Evolutionary conservation across 2,113 vertebrate species (phyloP), one percentile per base, ranked within the genome.

Genomic region (Anthoscopus minutus): DNA sequence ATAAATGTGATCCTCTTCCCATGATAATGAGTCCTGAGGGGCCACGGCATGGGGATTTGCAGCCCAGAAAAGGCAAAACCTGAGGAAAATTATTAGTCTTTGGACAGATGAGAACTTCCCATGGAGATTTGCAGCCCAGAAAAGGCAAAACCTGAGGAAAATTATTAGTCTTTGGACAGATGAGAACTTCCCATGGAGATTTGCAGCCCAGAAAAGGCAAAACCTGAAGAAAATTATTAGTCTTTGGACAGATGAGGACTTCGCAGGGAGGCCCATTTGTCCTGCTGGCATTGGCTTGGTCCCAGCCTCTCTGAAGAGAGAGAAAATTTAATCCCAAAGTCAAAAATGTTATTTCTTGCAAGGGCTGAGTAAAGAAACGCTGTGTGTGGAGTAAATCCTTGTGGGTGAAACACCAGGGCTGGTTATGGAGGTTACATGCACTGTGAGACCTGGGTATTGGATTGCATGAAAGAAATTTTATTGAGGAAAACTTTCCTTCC

Each of bases 41-140:
- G 47, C 35, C 50, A 9, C 0, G 0, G 9, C 3, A 10, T 20
- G 23, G n/a, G 45, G 19, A 50, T 66, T n/a, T 67, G 6, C 24
- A 65, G 40, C 12, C 25, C 57, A 48, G 45, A 19, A 76, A 58
- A 72, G 21, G 57, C 15, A 73, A 66, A 79, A 62, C 24, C 19
- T 37, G 53, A 40, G 42, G 40, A 53, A 33, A n/a, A 69, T 7
- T 0, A n/a, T 44, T 30, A 24, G 3, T 21, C 12, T 69, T 56
- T 62, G n/a, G 5, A 31, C 67, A 85, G 61, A 14, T n/a, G 19
- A 2, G 23, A 47, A 9, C 40, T 62, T 81, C 18, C 18, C 57
- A 10, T 20, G 23, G n/a, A 42, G 19, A 50, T 66, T n/a, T 67
- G 6, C 24, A 65, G 40, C 12, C 25, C 57, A 48, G 45, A 19